Evolutionary conservation across 2,113 vertebrate species (phyloP).

Genomic region (Callopanchax toddi): DNA sequence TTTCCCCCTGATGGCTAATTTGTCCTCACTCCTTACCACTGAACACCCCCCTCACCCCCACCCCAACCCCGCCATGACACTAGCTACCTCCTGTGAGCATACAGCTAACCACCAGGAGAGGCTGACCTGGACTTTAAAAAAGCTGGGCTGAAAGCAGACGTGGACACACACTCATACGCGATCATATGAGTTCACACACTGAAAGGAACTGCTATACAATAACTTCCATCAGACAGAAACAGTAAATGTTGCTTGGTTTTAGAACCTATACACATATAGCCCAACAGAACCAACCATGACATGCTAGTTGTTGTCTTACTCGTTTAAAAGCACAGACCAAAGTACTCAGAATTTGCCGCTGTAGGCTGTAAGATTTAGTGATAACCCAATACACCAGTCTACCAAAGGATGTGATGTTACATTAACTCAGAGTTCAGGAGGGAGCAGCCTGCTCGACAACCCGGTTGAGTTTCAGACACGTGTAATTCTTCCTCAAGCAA

Average conservation of each 20-base stretch:
- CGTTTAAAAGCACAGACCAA: slow-evolving; percentile 83
- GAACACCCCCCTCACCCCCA: slow-evolving; percentile 34
- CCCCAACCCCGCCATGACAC: slow-evolving; percentile 32
- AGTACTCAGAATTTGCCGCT: slow-evolving; percentile 76
- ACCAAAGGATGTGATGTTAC: slow-evolving; percentile 79
- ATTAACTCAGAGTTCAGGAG: slow-evolving; percentile 64
- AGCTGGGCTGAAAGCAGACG: slow-evolving; percentile 66
- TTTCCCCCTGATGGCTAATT: not conserved
- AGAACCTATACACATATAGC: slow-evolving; percentile 35
- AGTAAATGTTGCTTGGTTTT: not conserved
- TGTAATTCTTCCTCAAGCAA: slow-evolving; percentile 63
- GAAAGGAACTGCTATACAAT: slow-evolving; percentile 65
- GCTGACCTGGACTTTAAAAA: slow-evolving; percentile 74
- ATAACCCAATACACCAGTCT: slow-evolving; percentile 63
- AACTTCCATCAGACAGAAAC: not conserved
- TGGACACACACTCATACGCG: slow-evolving; percentile 46
- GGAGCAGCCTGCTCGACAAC: slow-evolving; percentile 41
- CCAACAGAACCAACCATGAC: slow-evolving; percentile 51
- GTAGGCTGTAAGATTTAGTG: slow-evolving; percentile 63
- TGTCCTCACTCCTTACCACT: slow-evolving; percentile 22
- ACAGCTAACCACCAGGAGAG: slow-evolving; percentile 75
- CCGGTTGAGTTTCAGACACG: slow-evolving; percentile 51
- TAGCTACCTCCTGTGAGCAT: slow-evolving; percentile 80
- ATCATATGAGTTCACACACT: not conserved
- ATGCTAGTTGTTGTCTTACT: slow-evolving; percentile 76